A percentile compares a stretch with the other conserved stretches of the same genome.
Evolutionary conservation across 1,140 invertebrate species (phyloP).

Genomic region (Pinna nobilis): DNA sequence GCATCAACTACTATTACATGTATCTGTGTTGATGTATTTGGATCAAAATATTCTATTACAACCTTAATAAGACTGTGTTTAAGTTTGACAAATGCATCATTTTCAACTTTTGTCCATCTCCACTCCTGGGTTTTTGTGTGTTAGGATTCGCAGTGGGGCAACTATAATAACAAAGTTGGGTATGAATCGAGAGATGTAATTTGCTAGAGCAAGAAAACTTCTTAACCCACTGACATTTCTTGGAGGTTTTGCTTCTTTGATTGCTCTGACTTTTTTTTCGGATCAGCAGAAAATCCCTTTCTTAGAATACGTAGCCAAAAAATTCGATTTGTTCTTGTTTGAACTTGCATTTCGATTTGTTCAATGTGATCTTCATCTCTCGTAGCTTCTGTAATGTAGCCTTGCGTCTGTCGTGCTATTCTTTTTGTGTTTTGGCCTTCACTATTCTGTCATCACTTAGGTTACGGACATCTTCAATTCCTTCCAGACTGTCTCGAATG

Average conservation of each 20-base stretch:
- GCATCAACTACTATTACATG: background rate
- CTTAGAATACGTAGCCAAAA: constrained; percentile 32
- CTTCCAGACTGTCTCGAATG: constrained; percentile 17
- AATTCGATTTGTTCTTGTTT: constrained; percentile 29
- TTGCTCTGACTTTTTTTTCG: constrained; percentile 27
- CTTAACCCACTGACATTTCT: constrained; percentile 31
- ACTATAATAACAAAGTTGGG: constrained; percentile 27
- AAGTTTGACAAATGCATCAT: constrained; percentile 17
- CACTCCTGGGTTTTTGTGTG: constrained; percentile 25
- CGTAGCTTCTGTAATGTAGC: background rate
- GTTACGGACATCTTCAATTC: constrained; percentile 20
- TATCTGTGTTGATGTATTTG: constrained; percentile 8
- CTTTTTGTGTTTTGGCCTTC: constrained; percentile 5
- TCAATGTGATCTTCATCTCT: constrained; percentile 14
- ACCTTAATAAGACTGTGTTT: constrained; percentile 10
- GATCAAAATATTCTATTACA: constrained; percentile 25
- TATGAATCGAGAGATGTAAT: constrained; percentile 42
- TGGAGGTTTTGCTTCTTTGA: constrained; percentile 10
- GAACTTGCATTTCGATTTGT: constrained; percentile 44
- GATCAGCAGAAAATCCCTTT: constrained; percentile 30
- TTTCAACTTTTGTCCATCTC: constrained; percentile 27
- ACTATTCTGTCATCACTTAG: constrained; percentile 29
- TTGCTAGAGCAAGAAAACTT: constrained; percentile 32
- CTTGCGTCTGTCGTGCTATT: constrained; percentile 14
- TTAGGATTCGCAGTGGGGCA: constrained; percentile 26